A percentile compares a stretch with the other conserved stretches of the same genome.
Evolutionary conservation across 2,888 invertebrate genomes (phyloP).

Genomic region (Gisinianus flammeolus): DNA sequence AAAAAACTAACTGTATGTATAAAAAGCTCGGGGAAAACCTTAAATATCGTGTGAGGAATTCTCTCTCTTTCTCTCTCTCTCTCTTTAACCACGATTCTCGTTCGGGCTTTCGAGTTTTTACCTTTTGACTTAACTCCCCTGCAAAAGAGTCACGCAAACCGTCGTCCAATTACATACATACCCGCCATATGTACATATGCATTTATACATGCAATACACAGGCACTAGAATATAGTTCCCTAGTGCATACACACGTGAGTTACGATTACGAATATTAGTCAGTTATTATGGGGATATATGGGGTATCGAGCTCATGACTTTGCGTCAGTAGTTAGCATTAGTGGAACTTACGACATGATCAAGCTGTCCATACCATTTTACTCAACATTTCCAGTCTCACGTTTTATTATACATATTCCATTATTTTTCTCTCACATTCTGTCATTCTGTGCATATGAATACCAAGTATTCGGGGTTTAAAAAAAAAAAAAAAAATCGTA

Average conservation of each 20-base stretch:
- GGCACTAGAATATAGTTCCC: background rate
- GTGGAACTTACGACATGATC: background rate
- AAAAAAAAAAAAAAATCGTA: too few relatives aligned
- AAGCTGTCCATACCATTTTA: background rate
- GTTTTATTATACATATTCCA: too few relatives aligned
- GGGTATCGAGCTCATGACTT: too few relatives aligned
- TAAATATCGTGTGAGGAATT: slow-evolving; percentile 33
- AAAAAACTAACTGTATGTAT: too few relatives aligned
- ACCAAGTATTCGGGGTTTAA: too few relatives aligned
- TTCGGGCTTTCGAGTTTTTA: background rate
- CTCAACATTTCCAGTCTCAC: too few relatives aligned
- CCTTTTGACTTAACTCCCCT: slow-evolving; percentile 9
- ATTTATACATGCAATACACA: background rate
- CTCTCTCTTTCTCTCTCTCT: background rate
- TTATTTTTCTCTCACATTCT: too few relatives aligned
- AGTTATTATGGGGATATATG: background rate
- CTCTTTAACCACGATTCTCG: slow-evolving; percentile 25
- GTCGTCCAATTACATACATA: slow-evolving; percentile 7
- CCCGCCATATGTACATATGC: background rate
- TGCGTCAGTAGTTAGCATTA: background rate
- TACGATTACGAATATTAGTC: too few relatives aligned
- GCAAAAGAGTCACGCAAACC: slow-evolving; percentile 23
- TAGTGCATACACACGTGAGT: background rate
- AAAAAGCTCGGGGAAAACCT: slow-evolving; percentile 6
- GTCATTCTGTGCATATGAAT: too few relatives aligned